Base-by-base conservation (phyloP, 2,797 vertebrate species). In the Lagodon rhomboides region DNA sequence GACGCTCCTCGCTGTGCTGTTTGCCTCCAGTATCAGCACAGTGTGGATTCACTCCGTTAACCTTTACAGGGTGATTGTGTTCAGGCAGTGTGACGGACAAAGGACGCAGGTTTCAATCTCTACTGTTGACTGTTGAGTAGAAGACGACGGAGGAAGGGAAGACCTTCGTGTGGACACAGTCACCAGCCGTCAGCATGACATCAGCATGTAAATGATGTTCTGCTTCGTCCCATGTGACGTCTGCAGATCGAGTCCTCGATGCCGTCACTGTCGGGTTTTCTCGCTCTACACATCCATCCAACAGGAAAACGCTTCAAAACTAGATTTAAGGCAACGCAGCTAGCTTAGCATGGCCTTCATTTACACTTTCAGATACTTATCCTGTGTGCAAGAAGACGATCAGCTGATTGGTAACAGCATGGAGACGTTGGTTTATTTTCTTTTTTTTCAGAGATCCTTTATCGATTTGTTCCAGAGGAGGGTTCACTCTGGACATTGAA, bases 21-120 rank as follows among this genome's bases (percentile, higher is more conserved):
- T 68, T 72, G 4, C 44, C 13, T 43, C 16, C 56, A 72, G 61
- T 62, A 43, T 43, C 38, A 55, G 34, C 2, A n/a, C 56, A 60
- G 2, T 43, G 25, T 68, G 47, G 51, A 34, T 69, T 58, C 25
- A 30, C 49, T 43, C 59, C 18, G 22, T 25, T 63, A 20, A 13
- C 20, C n/a, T 46, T 66, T n/a, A 20, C 60, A 46, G 25, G 41
- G 59, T 51, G 41, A 68, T 64, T 77, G 73, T 79, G 15, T 59
- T 65, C 51, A 23, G 30, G 44, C 47, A n/a, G 1, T 38, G 23
- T 55, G 49, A 73, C 54, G 62, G 63, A 64, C 68, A 67, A 23
- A 77, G 66, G 67, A 71, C 54, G 23, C 50, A 58, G 56, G 47
- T 65, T 59, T 5, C 44, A 70, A 16, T 56, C 22, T 44, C 27